A percentile compares a stretch with the other conserved stretches of the same genome.
Conservation (phyloP, 2,888 invertebrate species). For the Scelioninae gen. 1 region DNA sequence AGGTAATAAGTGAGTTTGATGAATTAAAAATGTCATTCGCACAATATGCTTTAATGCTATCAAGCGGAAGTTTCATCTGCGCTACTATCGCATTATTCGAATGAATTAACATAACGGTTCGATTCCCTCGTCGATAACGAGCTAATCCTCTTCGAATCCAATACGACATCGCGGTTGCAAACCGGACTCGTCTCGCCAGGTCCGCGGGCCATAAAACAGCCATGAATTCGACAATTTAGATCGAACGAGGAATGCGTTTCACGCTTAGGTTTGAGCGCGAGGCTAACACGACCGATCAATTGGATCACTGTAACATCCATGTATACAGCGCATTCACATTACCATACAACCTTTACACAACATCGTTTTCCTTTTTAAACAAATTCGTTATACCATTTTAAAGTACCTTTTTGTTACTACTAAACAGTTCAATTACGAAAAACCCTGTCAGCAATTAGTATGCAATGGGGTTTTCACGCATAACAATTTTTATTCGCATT, state of each 20-base stretch:
- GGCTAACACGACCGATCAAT: constrained; percentile 63
- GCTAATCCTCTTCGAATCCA: constrained; percentile 68
- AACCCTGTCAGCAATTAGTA: neutral
- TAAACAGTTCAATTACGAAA: neutral
- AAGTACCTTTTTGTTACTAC: neutral
- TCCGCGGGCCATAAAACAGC: constrained; percentile 67
- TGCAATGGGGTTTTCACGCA: neutral
- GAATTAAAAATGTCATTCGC: constrained; percentile 55
- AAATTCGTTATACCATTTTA: constrained; percentile 10
- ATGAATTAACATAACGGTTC: constrained; percentile 70
- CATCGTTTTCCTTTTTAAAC: constrained; percentile 41
- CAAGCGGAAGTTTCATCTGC: constrained; percentile 63
- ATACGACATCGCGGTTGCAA: constrained; percentile 63
- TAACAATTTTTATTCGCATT: too few species aligned
- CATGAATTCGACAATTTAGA: constrained; percentile 65
- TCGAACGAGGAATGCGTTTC: constrained; percentile 64
- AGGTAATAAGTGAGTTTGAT: constrained; percentile 27
- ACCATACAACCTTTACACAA: constrained; percentile 58
- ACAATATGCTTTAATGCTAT: constrained; percentile 35
- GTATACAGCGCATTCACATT: constrained; percentile 62
- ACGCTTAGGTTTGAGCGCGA: constrained; percentile 58
- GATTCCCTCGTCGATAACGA: constrained; percentile 67
- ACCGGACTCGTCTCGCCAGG: constrained; percentile 61
- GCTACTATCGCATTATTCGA: constrained; percentile 57
- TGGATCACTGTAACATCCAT: constrained; percentile 59